Base-by-base conservation (phyloP, 2,797 vertebrate species). In the Pogonophryne albipinna region DNA sequence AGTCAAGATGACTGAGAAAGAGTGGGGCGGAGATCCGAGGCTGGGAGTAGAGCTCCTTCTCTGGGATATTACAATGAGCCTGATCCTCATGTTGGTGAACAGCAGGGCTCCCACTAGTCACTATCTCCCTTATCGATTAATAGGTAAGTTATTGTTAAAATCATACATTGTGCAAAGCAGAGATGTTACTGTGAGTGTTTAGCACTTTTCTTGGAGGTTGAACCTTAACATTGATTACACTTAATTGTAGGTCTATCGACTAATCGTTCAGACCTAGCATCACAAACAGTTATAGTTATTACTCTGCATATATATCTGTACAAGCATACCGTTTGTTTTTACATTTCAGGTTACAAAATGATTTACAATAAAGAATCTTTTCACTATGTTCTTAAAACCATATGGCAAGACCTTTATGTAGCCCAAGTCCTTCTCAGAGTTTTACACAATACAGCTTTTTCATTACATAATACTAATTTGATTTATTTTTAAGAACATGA, bases 1-100 rank as follows among this genome's bases (percentile, higher is more conserved):
- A 70, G 87, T 79, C 51, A 72, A 74, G 83, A 87, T 41, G 85
- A 81, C 81, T 70, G 27, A 27, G 23, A 23, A 23, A 23, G 27
- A 27, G 27, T 27, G 84, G 83, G 87, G 90, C 80, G 80, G 87
- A 77, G 90, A 91, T 83, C 80, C 76, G 8, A 31, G 74, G 65
- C 76, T 77, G 51, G 38, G 81, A 80, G 64, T 55, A 46, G 63
- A 64, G 31, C 66, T 76, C 52, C 8, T 53, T 42, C 14, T 57
- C 16, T 12, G 10, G 34, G 44, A 52, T 74, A 78, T 79, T 47
- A 65, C 56, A 80, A 78, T 69, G 52, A 86, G 60, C 71, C 61
- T 4, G 50, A 34, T 6, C 60, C 23, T 47, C 31, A 15, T n/a
- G 11, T 17, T 42, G 51, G 6, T 34, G 15, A 20, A 20, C 34